Conservation (phyloP, 2,113 vertebrate species). For the Hyperopisus bebe region DNA sequence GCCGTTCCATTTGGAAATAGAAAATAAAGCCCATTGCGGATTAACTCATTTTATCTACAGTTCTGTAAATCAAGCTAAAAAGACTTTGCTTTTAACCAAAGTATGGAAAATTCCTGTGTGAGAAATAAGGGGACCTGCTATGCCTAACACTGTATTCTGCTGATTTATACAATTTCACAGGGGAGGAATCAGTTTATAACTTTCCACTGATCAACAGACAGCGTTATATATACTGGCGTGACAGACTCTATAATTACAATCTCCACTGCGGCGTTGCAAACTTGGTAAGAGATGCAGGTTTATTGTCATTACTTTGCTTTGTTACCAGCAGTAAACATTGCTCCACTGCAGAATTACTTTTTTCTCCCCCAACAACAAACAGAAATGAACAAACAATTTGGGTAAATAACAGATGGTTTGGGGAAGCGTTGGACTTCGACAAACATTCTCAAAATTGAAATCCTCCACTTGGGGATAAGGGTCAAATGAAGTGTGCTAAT, state of each 20-base stretch:
- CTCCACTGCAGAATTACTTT: conserved; percentile 41
- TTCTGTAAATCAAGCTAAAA: background rate
- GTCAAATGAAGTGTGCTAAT: background rate
- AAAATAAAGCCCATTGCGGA: background rate
- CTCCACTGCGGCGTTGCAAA: conserved; percentile 50
- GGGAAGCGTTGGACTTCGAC: background rate
- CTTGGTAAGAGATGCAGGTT: conserved; percentile 48
- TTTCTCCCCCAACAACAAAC: conserved; percentile 33
- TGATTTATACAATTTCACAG: conserved; percentile 41
- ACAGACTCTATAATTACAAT: conserved; percentile 59
- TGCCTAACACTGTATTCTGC: conserved; percentile 25
- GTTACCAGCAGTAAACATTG: conserved; percentile 52
- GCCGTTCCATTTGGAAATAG: background rate
- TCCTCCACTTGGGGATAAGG: background rate
- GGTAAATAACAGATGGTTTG: conserved; percentile 6
- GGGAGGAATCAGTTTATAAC: conserved; percentile 44
- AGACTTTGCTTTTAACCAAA: background rate
- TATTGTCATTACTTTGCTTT: conserved; percentile 52
- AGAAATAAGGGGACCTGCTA: conserved; percentile 28
- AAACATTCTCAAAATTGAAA: background rate
- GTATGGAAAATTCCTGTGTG: conserved; percentile 16
- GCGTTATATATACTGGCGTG: conserved; percentile 49
- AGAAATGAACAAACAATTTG: conserved; percentile 23
- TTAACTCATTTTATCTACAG: background rate
- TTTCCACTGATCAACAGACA: conserved; percentile 35